phyloP scores from a whole-genome alignment of 2,113 vertebrate species.

The Chaetura pelagica region DNA sequence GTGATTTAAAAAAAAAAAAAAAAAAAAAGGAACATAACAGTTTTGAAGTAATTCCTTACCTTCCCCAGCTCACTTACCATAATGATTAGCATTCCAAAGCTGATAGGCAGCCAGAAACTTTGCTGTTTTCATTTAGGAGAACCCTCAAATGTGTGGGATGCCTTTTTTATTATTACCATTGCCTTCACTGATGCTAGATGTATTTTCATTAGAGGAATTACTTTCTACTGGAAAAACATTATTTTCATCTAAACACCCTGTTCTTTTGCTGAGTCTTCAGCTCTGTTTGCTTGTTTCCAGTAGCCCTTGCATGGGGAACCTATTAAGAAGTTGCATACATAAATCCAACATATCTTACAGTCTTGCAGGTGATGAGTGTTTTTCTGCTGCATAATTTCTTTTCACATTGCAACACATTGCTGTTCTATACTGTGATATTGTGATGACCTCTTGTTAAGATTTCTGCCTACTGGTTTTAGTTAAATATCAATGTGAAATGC shows the following conservation, averaged over 20 bases:
- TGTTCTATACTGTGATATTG: background rate
- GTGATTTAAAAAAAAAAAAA: background rate
- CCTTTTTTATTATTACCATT: background rate
- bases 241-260: background rate
- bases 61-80: background rate
- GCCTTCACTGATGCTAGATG: background rate
- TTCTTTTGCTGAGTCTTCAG: background rate
- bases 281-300: background rate
- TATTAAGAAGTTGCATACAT: background rate
- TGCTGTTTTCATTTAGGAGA: background rate
- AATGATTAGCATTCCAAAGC: background rate
- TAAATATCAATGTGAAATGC: background rate
- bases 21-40: background rate
- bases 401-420: fast-evolving
- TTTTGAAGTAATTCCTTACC: background rate
- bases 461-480: background rate
- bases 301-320: background rate
- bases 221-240: background rate
- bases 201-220: background rate
- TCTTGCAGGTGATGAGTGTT: background rate
- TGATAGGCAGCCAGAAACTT: background rate
- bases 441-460: conserved; percentile 13
- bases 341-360: background rate
- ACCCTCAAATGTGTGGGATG: background rate
- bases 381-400: background rate